Evolutionary conservation across 2,888 invertebrate species (phyloP).

Genomic region (Lagria hirta): DNA sequence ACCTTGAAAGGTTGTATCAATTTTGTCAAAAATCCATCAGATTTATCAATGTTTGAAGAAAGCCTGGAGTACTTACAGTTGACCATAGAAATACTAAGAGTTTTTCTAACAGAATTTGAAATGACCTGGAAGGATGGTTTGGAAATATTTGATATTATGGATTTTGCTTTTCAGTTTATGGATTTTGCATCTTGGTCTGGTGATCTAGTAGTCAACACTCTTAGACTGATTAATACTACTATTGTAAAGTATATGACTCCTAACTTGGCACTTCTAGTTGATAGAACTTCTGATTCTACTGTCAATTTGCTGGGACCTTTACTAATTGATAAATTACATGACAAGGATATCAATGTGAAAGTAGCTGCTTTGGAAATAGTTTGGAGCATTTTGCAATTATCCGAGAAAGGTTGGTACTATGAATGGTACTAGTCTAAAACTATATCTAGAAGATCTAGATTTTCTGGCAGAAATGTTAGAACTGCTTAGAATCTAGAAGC

Average conservation of each 20-base stretch:
- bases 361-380: slow-evolving; percentile 76
- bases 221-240: slow-evolving; percentile 70
- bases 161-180: slow-evolving; percentile 57
- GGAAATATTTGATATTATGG: slow-evolving; percentile 70
- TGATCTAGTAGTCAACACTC: slow-evolving; percentile 69
- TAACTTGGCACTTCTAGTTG: slow-evolving; percentile 71
- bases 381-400: slow-evolving; percentile 38
- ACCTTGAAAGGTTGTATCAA: no score
- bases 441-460: no score
- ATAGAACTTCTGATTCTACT: slow-evolving; percentile 63
- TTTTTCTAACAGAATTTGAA: slow-evolving; percentile 66
- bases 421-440: no score
- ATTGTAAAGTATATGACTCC: slow-evolving; percentile 77
- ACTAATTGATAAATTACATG: slow-evolving; percentile 69
- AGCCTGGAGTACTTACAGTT: no score
- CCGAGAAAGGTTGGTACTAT: neutral
- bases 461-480: no score
- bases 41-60: no score
- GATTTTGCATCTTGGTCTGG: slow-evolving; percentile 57
- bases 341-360: slow-evolving; percentile 75
- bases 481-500: no score
- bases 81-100: no score
- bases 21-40: no score
- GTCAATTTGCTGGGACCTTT: slow-evolving; percentile 69
- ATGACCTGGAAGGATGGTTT: slow-evolving; percentile 78